A percentile compares a stretch with the other conserved stretches of the same genome.
Evolutionary conservation across 2,888 invertebrate genomes (phyloP).

Genomic region (Drosophila mettleri): DNA sequence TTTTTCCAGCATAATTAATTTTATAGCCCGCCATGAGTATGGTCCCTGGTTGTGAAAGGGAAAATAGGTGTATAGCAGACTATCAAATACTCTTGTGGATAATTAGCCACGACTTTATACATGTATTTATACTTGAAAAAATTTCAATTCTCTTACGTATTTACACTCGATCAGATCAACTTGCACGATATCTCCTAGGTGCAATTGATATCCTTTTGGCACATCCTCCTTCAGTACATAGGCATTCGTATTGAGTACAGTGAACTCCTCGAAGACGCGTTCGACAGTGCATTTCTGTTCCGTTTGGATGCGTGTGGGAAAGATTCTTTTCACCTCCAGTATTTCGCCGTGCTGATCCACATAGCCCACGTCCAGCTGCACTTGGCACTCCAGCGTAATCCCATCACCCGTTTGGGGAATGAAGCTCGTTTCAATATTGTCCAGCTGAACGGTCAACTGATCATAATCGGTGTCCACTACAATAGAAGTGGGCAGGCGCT

Average conservation of each 20-base stretch:
- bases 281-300: constrained; percentile 84
- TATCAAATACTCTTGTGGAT: not conserved
- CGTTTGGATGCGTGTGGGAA: constrained; percentile 87
- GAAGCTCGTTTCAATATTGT: constrained; percentile 88
- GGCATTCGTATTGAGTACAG: constrained; percentile 87
- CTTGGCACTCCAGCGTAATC: constrained; percentile 88
- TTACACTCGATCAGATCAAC: constrained; percentile 91
- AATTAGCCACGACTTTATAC: not conserved
- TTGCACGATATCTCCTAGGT: constrained; percentile 88
- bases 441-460: constrained; percentile 87
- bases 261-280: constrained; percentile 85
- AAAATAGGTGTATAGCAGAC: not conserved
- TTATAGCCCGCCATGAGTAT: constrained; percentile 79
- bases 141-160: constrained; percentile 79
- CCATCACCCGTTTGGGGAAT: constrained; percentile 90
- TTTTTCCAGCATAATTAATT: constrained; percentile 62
- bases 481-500: constrained; percentile 55
- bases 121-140: not conserved
- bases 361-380: constrained; percentile 87
- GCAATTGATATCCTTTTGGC: constrained; percentile 86
- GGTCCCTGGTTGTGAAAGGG: constrained; percentile 81
- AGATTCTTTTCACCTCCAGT: constrained; percentile 87
- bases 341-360: constrained; percentile 86
- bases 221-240: constrained; percentile 87
- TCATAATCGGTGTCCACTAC: constrained; percentile 84